Conservation (phyloP, 2,797 vertebrate genomes). For the Ctenochaetus hawaiiensis region DNA sequence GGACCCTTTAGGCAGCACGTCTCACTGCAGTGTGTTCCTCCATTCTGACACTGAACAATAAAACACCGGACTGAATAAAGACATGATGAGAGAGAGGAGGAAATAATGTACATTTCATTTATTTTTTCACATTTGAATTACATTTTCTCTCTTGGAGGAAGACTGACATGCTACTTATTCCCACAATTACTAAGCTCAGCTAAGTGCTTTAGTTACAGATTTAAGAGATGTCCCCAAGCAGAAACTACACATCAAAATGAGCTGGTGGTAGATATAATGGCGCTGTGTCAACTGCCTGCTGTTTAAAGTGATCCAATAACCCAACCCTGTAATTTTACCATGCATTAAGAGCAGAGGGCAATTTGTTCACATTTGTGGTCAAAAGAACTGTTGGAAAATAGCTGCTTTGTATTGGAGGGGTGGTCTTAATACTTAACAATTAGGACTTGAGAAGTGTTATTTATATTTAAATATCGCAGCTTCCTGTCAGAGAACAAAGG, state of each 20-base stretch:
- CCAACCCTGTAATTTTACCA: conserved; percentile 47
- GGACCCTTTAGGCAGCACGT: conserved; percentile 56
- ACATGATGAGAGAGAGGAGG: not conserved
- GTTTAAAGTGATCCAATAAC: conserved; percentile 25
- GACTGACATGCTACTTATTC: not conserved
- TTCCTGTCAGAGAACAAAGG: not conserved
- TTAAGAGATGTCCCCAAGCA: not conserved
- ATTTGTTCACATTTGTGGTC: conserved; percentile 33
- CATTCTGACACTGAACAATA: conserved; percentile 21
- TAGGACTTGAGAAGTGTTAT: not conserved
- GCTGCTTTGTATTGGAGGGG: not conserved
- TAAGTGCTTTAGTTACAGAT: not conserved
- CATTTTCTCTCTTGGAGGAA: not conserved
- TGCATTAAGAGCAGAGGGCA: conserved; percentile 21
- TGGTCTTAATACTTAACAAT: not conserved
- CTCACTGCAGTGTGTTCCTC: conserved; percentile 52
- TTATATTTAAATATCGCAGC: not conserved
- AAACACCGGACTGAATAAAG: too few species aligned
- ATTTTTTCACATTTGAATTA: not conserved
- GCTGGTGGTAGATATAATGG: conserved; percentile 7
- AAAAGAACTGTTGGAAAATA: conserved; percentile 4
- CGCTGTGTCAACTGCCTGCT: conserved; percentile 3
- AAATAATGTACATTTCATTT: not conserved
- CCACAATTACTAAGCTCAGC: not conserved
- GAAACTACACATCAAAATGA: conserved; percentile 7